phyloP scores from a whole-genome alignment of 2,113 vertebrate genomes.

The Eulemur rufifrons region DNA sequence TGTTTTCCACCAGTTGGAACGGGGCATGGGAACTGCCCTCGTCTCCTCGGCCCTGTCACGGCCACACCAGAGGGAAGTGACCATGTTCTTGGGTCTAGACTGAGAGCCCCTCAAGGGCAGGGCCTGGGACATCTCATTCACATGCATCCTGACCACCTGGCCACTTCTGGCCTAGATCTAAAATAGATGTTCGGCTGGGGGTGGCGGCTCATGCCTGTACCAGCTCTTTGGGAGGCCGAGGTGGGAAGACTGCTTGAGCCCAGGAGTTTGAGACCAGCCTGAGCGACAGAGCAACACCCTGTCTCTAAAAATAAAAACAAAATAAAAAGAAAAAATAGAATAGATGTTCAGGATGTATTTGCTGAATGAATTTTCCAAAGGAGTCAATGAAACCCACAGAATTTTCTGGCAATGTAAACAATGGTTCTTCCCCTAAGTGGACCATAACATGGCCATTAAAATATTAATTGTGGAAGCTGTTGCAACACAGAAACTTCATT shows the following conservation, averaged over 20 bases:
- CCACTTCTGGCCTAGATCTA: not conserved
- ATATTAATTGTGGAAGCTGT: not conserved
- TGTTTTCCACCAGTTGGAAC: slow-evolving; percentile 5
- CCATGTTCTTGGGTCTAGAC: not conserved
- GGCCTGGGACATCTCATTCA: not conserved
- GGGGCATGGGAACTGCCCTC: not conserved
- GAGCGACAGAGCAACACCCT: too few species aligned
- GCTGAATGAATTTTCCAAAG: not conserved
- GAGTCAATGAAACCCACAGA: slow-evolving; percentile 13
- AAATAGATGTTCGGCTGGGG: not conserved
- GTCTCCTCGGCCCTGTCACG: not conserved
- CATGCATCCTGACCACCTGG: not conserved
- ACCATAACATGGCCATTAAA: not conserved
- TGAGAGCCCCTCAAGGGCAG: not conserved
- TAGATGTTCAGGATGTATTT: not conserved
- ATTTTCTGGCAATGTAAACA: slow-evolving; percentile 12
- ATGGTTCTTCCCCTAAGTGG: not conserved
- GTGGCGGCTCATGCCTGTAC: too few species aligned
- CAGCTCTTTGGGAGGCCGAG: too few species aligned
- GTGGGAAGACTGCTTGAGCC: too few species aligned
- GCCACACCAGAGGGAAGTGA: not conserved
- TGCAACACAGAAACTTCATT: not conserved
- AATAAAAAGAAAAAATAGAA: not conserved
- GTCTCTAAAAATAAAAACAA: too few species aligned
- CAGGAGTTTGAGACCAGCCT: too few species aligned